Percentiles rank a stretch among this genome's conserved stretches.
phyloP scores from a whole-genome alignment of 1,140 invertebrate genomes.

The Eufriesea mexicana region DNA sequence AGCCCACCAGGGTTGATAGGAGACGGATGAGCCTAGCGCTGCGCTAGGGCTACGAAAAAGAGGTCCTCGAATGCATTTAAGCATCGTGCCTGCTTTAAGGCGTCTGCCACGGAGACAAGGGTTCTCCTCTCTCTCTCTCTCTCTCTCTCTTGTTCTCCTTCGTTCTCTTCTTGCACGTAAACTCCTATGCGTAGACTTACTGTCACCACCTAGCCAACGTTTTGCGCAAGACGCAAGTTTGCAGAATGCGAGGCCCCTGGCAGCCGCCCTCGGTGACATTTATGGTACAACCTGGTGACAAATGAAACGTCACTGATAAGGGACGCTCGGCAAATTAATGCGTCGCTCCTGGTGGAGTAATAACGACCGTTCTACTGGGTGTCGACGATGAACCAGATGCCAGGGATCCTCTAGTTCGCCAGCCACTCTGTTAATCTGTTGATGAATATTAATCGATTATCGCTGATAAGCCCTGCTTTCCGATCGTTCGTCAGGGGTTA shows the following conservation, averaged over 20 bases:
- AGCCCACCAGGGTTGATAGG: neutral
- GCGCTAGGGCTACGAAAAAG: conserved; percentile 27
- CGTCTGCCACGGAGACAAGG: conserved; percentile 42
- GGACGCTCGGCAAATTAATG: conserved; percentile 74
- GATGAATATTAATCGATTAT: conserved; percentile 52
- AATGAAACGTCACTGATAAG: conserved; percentile 79
- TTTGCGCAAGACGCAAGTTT: conserved; percentile 66
- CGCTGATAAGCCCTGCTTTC: neutral
- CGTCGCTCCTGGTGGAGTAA: conserved; percentile 60
- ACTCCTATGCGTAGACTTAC: conserved; percentile 62
- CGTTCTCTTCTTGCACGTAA: conserved; percentile 56
- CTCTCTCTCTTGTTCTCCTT: neutral
- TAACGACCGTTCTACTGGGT: conserved; percentile 53
- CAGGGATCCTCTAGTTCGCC: neutral
- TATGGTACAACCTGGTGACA: conserved; percentile 76
- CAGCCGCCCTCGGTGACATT: conserved; percentile 70
- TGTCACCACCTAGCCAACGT: conserved; percentile 50
- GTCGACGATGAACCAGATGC: conserved; percentile 42
- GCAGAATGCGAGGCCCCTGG: conserved; percentile 45
- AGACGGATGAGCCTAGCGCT: neutral
- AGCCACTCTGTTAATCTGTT: conserved; percentile 45
- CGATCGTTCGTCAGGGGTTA: neutral
- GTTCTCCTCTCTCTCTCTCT: conserved; percentile 6
- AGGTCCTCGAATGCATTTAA: conserved; percentile 70
- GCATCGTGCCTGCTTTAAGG: conserved; percentile 67